Evolutionary conservation across 2,797 vertebrate species (phyloP), one percentile per base, ranked within the genome.

Genomic region (Phylloscopus collybita): DNA sequence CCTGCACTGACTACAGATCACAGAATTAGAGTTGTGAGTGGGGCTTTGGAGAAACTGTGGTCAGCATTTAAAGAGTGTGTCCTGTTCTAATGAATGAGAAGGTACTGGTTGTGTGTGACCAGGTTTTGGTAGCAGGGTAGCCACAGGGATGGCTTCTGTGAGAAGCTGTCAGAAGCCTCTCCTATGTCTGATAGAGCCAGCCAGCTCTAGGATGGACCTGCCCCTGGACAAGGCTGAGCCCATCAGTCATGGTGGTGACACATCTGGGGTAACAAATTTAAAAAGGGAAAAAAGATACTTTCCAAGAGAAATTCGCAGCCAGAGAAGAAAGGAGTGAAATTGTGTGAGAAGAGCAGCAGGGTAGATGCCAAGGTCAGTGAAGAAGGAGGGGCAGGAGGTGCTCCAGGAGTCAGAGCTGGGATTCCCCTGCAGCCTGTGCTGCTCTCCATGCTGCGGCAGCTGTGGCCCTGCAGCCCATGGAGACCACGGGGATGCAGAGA

Each of bases 371-470:
- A 53, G 8, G 8, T 34, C 29, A 40, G 76, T 34, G 47, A 9
- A 38, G 45, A 6, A 45, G 51, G 20, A 38, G 4, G 14, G 25
- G 8, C 6, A 66, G 29, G 38, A 73, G 25, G 6, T n/a, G 44
- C 13, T 51, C 5, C n/a, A 20, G 38, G 3, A 6, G 0, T 32
- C 1, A 0, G 53, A 45, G n/a, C 23, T n/a, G 67, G 5, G 23
- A 10, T 22, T 51, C 16, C 5, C 11, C n/a, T 45, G 36, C 22
- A 57, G 32, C 18, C 44, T 8, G 1, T 15, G 9, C 6, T 25
- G 25, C 17, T 18, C 20, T 3, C 25, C 14, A 4, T 50, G 26
- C 32, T 29, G 38, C 38, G 6, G 22, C 5, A 80, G 15, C 4
- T 36, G 50, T 20, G 15, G 5, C 12, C 5, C 49, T 56, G 42